phyloP scores from a whole-genome alignment of 2,113 vertebrate species.

The Piaya cayana region DNA sequence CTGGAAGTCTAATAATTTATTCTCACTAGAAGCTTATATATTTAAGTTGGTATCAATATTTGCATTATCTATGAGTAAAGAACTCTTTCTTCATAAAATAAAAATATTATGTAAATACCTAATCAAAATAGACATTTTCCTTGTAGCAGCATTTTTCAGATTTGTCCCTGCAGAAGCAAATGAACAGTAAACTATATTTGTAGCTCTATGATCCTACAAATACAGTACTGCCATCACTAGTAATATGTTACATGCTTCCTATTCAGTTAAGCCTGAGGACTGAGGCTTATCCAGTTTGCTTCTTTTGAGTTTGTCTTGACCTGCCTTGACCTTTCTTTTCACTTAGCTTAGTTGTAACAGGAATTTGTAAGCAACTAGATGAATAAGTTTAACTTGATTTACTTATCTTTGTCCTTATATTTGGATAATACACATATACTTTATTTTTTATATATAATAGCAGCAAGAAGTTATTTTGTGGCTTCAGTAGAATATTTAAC shows the following conservation, averaged over 20 bases:
- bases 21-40: background rate
- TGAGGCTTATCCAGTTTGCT: background rate
- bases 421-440: background rate
- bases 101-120: background rate
- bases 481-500: background rate
- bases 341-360: background rate
- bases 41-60: background rate
- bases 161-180: background rate
- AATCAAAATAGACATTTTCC: background rate
- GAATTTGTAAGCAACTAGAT: background rate
- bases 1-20: background rate
- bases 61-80: background rate
- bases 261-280: background rate
- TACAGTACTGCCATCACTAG: background rate
- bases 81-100: background rate
- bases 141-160: background rate
- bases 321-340: background rate
- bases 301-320: background rate
- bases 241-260: background rate
- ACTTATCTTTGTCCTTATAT: too few species aligned
- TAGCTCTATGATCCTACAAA: background rate
- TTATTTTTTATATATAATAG: background rate
- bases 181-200: rapidly evolving
- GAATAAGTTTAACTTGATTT: background rate
- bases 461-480: background rate